Base-by-base conservation (phyloP, 2,113 vertebrate species). In the Ammodytes marinus region DNA sequence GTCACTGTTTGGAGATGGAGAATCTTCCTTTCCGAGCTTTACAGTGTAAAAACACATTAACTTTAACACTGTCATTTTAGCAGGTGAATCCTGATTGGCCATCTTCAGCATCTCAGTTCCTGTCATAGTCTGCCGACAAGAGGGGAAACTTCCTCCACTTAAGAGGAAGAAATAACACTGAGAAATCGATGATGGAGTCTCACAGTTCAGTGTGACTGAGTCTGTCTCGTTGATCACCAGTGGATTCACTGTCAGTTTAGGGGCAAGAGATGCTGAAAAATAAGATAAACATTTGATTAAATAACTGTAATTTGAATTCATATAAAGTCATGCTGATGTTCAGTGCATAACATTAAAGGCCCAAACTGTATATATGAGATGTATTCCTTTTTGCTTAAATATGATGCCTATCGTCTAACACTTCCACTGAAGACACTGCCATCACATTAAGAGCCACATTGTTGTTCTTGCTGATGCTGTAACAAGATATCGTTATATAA, bases 201-300 rank as follows among this genome's bases (percentile, higher is more conserved):
- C 15, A 83, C 72, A 88, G 40, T 8, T 69, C 65, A 88, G 1
- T 50, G 67, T 69, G 52, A 82, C 82, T 11, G 57, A 79, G 58
- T 83, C 79, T 40, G 19, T 73, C 6, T 85, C 79, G 50, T 5
- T 66, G 67, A 82, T 80, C 63, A 60, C 0, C 0, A 0, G 1
- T 59, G 40, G 58, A 69, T 63, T 53, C 72, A 82, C 67, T 8
- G 4, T 65, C 45, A 88, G 13, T 5, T 45, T 63, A 49, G 19
- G 11, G 2, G 27, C 19, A 13, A 37, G 55, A 37, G 27, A 27
- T 27, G 4, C 55, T 57, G 55, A 35, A 58, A 58, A 58, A 2
- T 12, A 2, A 57, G 35, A 3, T 0, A 57, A 4, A 35, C 12
- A 27, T 57, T 35, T 1, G 19, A 12, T 57, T 46, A 46, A 9